Percentiles rank a stretch among this genome's conserved stretches.
Conservation (phyloP, 2,113 vertebrate species). For the Cervus canadensis region DNA sequence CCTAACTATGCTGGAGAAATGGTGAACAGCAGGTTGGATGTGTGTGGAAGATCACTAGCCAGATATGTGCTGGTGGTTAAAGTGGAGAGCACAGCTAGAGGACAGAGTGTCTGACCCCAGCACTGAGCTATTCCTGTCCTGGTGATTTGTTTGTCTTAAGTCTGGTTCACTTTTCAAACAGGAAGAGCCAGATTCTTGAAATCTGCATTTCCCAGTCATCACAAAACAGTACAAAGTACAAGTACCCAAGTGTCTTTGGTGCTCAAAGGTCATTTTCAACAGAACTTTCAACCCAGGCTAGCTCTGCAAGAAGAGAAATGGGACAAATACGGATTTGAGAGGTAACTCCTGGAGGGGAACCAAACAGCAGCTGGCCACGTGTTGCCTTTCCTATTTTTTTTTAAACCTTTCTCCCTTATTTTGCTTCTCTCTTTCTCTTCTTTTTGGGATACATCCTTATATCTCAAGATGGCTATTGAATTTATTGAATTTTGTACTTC, state of each 20-base stretch:
- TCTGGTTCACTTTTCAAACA: background rate
- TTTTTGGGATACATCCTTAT: background rate
- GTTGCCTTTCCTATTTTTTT: background rate
- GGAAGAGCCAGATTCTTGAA: background rate
- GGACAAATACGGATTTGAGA: background rate
- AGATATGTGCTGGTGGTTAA: background rate
- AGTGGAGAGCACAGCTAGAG: background rate
- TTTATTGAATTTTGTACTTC: background rate
- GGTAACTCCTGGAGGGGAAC: constrained; percentile 1
- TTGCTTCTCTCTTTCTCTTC: background rate
- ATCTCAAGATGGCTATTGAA: background rate
- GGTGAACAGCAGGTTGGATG: background rate
- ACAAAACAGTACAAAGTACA: background rate
- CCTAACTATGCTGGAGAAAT: background rate
- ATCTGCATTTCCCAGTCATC: background rate
- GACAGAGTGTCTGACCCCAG: background rate
- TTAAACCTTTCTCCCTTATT: background rate
- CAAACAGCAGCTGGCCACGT: background rate
- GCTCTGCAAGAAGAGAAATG: constrained; percentile 47
- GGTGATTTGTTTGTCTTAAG: background rate
- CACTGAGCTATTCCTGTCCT: background rate
- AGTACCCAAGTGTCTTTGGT: background rate
- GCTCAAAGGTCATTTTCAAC: background rate
- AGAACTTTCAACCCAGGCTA: constrained; percentile 30
- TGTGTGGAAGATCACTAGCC: background rate